Evolutionary conservation across 2,797 vertebrate species (phyloP).

Genomic region (Neopelma chrysocephalum): DNA sequence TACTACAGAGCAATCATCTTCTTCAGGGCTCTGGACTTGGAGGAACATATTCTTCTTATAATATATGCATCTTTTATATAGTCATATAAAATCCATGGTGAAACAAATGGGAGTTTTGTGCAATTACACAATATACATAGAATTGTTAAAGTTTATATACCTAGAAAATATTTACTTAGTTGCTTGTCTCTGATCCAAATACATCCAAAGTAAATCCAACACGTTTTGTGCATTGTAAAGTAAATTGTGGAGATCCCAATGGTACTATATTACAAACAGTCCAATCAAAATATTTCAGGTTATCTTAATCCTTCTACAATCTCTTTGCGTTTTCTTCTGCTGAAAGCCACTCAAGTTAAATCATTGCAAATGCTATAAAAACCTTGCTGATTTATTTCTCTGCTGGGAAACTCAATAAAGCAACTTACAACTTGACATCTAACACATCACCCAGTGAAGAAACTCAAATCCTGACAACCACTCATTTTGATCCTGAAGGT

Average conservation of each 20-base stretch:
- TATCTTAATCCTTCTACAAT: conserved; percentile 9
- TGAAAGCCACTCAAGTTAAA: background rate
- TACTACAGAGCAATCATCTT: background rate
- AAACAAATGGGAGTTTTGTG: background rate
- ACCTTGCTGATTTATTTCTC: conserved; percentile 23
- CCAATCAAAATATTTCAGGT: conserved; percentile 14
- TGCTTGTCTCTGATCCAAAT: background rate
- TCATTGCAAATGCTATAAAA: conserved; percentile 25
- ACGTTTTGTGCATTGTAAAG: background rate
- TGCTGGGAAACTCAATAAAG: conserved; percentile 32
- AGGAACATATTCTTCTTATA: background rate
- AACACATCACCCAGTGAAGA: conserved; percentile 13
- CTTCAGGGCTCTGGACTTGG: background rate
- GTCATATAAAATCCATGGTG: background rate
- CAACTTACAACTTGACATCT: background rate
- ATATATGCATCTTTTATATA: background rate
- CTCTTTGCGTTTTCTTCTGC: conserved; percentile 6
- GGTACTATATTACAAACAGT: background rate
- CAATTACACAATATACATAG: background rate
- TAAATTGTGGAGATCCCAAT: background rate
- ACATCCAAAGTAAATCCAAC: background rate
- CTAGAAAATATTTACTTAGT: background rate
- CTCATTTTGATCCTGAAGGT: background rate
- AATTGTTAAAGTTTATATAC: background rate
- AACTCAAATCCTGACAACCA: conserved; percentile 15